Conservation (phyloP, 2,797 vertebrate species). For the Potorous gilbertii region DNA sequence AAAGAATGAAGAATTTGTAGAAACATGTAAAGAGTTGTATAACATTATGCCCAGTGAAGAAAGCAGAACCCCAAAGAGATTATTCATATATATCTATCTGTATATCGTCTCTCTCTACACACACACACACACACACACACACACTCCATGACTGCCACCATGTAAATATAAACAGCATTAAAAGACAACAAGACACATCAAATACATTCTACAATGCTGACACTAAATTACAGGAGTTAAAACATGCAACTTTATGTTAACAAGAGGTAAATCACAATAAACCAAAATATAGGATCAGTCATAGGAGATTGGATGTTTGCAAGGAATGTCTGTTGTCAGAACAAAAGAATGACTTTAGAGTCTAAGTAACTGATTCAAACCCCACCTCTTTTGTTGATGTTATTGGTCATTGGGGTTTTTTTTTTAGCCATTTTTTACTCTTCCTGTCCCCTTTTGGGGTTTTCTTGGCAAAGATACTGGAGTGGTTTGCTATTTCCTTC, state of each 20-base stretch:
- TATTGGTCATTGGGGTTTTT: background rate
- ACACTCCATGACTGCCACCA: background rate
- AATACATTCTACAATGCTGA: background rate
- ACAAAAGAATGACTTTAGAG: background rate
- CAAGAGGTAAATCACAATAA: too few relatives aligned
- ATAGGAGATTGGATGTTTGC: background rate
- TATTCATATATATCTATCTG: too few relatives aligned
- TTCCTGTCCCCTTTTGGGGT: background rate
- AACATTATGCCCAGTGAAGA: background rate
- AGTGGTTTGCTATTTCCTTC: background rate
- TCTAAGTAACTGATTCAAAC: background rate
- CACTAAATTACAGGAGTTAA: background rate
- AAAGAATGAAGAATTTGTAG: background rate
- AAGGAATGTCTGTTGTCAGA: background rate
- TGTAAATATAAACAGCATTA: background rate
- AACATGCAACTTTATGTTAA: background rate
- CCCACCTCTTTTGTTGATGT: background rate
- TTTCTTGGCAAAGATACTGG: background rate
- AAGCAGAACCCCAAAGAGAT: background rate
- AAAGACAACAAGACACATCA: background rate
- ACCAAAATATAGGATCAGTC: background rate
- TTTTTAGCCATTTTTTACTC: background rate
- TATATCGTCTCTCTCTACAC: too few relatives aligned
- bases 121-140: too few relatives aligned
- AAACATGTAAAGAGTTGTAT: background rate